Conservation (phyloP, 2,888 invertebrate genomes). For the Allophyes oxyacanthae region DNA sequence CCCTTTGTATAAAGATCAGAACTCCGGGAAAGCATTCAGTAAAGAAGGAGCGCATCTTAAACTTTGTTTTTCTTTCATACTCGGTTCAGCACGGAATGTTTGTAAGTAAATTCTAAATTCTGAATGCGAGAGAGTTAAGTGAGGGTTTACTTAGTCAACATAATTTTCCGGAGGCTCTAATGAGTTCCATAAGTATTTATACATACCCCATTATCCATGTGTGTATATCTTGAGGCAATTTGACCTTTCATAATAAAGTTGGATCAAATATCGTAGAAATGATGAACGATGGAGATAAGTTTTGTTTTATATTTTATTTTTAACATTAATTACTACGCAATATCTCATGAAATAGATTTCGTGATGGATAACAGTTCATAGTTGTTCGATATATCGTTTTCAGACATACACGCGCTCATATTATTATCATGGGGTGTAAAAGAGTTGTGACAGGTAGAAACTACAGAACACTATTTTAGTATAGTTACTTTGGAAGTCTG, state of each 20-base stretch:
- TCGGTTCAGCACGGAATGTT: constrained; percentile 25
- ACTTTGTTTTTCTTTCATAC: constrained; percentile 40
- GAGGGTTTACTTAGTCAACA: constrained; percentile 34
- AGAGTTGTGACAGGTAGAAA: too few species aligned
- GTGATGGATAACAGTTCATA: too few species aligned
- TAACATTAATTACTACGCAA: too few species aligned
- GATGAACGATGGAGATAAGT: constrained; percentile 3
- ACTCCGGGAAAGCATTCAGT: constrained; percentile 14
- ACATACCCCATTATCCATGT: neutral
- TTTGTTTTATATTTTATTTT: neutral
- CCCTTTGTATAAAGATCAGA: constrained; percentile 3
- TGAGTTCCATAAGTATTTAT: constrained; percentile 32
- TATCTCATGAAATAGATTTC: too few species aligned
- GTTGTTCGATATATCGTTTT: too few species aligned
- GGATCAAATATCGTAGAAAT: constrained; percentile 2
- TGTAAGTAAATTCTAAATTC: constrained; percentile 25
- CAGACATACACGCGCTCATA: too few species aligned
- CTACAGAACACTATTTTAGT: too few species aligned
- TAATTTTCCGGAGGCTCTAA: constrained; percentile 35
- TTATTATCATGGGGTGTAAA: too few species aligned
- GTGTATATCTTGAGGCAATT: constrained; percentile 1
- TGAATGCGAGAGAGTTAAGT: constrained; percentile 21
- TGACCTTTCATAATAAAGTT: constrained; percentile 9
- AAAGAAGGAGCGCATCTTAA: constrained; percentile 6
- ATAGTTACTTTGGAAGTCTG: too few species aligned